Evolutionary conservation across 2,797 vertebrate species (phyloP), one percentile per base, ranked within the genome.

Genomic region (Microcaecilia unicolor): DNA sequence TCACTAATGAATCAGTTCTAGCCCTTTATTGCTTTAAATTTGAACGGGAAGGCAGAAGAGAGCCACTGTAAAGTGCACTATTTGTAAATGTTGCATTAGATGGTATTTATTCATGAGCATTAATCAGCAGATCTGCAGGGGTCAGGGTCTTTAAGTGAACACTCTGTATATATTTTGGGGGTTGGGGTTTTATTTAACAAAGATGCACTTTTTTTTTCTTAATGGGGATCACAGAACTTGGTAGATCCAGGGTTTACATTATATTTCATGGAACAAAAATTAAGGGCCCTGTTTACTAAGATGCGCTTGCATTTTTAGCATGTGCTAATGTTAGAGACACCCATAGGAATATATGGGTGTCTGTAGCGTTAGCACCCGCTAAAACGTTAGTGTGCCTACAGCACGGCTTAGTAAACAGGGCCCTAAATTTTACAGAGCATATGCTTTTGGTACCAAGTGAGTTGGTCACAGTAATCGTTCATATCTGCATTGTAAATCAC

Each of bases 41-140:
- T 34, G 35, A 29, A 39, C 34, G 48, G 35, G 31, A 50, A 44
- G 36, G 51, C 41, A 2, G 2, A 46, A 44, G 25, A 33, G 25
- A 43, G 45, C 51, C 40, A 37, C 41, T 58, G 23, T 36, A 52
- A 46, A 34, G 10, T 50, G 41, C 51, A 40, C 36, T 74, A 48
- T 72, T 61, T 80, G 67, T 77, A 72, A 68, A 78, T 70, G 60
- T 70, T 70, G 63, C 39, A 21, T 67, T 67, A 43, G 52, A 56
- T 67, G 50, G 31, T 66, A 73, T 80, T 78, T 78, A 76, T 68
- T 74, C 51, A 53, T 48, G 67, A 58, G 28, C 39, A 40, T 65
- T 67, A 41, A 60, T 61, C 28, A 52, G 53, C 46, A 42, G 35
- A 42, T 25, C 49, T 64, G 58, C 59, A 46, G 60, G 54, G 63